Evolutionary conservation across 2,888 invertebrate genomes (phyloP), one percentile per base, ranked within the genome.

Genomic region (Microdon myrmicae): DNA sequence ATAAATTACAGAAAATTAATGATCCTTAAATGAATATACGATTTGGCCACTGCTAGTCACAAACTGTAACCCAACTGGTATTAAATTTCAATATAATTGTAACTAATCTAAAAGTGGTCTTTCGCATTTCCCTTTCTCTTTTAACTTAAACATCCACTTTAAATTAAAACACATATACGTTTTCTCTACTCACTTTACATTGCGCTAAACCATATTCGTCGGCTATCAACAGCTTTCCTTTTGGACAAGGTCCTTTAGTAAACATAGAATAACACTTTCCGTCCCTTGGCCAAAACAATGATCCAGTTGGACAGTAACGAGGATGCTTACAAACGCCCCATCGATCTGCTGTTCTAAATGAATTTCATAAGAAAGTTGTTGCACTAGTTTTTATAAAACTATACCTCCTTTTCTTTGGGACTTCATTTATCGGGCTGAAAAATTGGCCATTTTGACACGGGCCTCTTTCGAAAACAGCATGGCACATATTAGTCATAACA

Each of bases 241-340:
- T 85, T 2, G 86, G 83, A 74, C 92, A 92, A 0, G 92, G 92
- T 0, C 92, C 92, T 74, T 85, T 86, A 1, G 86, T 87, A 49
- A 86, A 82, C 59, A 83, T 81, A 61, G 85, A 83, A 79, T 92
- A 90, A 76, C 93, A 93, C 68, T 86, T 86, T 19, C 85, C 86
- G 68, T 89, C 89, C 41, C 84, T 83, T 0, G 92, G 90, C 91
- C 91, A 92, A 77, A 85, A 90, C 32, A 90, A 76, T 78, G 89
- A 84, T 39, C 83, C 82, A 47, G 85, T 84, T 0, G 83, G 79
- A 69, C 92, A 92, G 5, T 82, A 78, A 72, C 85, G 84, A 0
- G 87, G 85, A 31, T 84, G 82, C 71, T 86, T 84, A 75, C 92
- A 92, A 71, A 83, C 84, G 31, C 92, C 92, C 84, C 88, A 87